Conservation (phyloP, 64 coral and sea anemone species). For the Montipora efflorescens region DNA sequence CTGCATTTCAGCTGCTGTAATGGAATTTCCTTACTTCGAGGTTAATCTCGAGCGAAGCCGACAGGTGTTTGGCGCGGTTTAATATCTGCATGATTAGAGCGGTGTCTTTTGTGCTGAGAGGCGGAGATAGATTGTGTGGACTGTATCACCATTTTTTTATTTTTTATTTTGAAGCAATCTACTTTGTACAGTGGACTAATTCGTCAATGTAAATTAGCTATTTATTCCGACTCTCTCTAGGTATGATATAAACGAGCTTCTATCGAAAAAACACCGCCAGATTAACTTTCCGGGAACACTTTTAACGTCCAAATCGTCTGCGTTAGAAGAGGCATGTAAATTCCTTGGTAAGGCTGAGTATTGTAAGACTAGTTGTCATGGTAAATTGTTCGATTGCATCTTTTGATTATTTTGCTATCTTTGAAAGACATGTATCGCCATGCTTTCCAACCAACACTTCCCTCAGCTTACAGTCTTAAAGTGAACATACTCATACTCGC, state of each 20-base stretch:
- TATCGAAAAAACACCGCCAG: neutral
- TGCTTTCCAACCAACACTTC: neutral
- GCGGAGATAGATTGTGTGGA: neutral
- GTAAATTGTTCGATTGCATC: neutral
- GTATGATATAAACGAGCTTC: neutral
- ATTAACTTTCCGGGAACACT: neutral
- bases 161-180: constrained; percentile 19
- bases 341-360: neutral
- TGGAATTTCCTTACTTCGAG: constrained; percentile 1
- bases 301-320: neutral
- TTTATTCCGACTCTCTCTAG: neutral
- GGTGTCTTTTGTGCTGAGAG: constrained; percentile 1
- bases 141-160: neutral
- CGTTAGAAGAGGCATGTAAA: neutral
- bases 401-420: neutral
- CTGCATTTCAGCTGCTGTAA: constrained; percentile 26
- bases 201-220: constrained; percentile 8
- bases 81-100: constrained; percentile 29
- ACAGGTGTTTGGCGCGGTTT: constrained; percentile 38
- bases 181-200: constrained; percentile 5
- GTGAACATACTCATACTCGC: neutral
- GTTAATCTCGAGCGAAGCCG: neutral
- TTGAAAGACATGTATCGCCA: neutral
- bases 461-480: neutral
- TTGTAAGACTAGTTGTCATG: constrained; percentile 3